Evolutionary conservation across 2,888 invertebrate species (phyloP).

Genomic region (Nephrocerus scutellatus): DNA sequence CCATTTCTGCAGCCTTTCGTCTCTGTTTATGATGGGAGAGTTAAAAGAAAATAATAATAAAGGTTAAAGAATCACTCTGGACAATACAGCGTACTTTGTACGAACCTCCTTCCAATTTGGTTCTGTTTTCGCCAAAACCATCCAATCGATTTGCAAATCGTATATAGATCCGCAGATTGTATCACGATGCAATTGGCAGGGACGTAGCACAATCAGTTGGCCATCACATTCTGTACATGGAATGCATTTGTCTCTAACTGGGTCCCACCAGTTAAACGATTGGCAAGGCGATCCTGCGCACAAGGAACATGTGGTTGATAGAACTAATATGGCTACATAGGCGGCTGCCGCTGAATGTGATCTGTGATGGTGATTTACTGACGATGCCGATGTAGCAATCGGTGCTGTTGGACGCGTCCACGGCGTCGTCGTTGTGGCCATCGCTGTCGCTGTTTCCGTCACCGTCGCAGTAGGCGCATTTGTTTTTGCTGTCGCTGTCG

Average conservation of each 20-base stretch:
- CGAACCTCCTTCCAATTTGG: conserved; percentile 47
- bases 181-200: conserved; percentile 69
- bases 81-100: not conserved
- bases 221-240: conserved; percentile 66
- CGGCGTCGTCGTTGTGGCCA: conserved; percentile 8
- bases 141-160: conserved; percentile 59
- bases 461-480: too few species aligned
- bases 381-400: too few species aligned
- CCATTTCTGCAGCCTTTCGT: conserved; percentile 37
- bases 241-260: conserved; percentile 57
- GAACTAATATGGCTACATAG: conserved; percentile 31
- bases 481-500: too few species aligned
- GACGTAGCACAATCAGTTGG: conserved; percentile 58
- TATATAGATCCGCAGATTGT: conserved; percentile 65
- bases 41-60: conserved; percentile 3
- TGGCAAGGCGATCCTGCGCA: conserved; percentile 46
- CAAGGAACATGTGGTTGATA: conserved; percentile 38
- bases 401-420: too few species aligned
- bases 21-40: conserved; percentile 28
- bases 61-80: conserved; percentile 2
- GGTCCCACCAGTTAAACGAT: conserved; percentile 65
- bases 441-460: conserved; percentile 8
- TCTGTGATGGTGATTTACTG: too few species aligned
- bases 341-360: conserved; percentile 24
- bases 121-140: conserved; percentile 49